Conservation (phyloP, 2,113 vertebrate genomes). For the Chlorodrepanis virens region DNA sequence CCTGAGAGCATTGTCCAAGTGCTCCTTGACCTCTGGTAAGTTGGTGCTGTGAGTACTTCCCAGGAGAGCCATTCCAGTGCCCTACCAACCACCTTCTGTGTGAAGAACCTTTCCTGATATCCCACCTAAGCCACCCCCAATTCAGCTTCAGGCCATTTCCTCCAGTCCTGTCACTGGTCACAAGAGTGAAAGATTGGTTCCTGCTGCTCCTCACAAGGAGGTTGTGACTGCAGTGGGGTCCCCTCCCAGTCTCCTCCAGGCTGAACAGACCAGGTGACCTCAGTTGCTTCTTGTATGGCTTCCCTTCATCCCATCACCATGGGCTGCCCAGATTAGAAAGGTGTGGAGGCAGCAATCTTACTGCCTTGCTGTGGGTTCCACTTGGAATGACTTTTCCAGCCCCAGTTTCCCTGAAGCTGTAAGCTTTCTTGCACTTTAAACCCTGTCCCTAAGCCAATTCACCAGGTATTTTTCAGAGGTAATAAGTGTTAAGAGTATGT, state of each 20-base stretch:
- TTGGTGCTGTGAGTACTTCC: not conserved
- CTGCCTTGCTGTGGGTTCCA: not conserved
- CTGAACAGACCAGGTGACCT: not conserved
- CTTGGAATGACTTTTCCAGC: not conserved
- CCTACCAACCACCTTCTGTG: not conserved
- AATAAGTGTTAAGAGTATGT: not conserved
- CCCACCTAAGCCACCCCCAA: not conserved
- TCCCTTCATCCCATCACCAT: not conserved
- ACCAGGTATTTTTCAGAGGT: not conserved
- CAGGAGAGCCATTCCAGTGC: not conserved
- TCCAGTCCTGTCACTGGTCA: not conserved
- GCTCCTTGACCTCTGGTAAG: not conserved
- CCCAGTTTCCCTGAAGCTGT: not conserved
- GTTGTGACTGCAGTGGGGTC: not conserved
- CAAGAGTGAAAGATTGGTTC: rapidly evolving
- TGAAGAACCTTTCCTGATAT: not conserved
- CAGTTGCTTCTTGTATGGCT: rapidly evolving
- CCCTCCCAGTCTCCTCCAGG: not conserved
- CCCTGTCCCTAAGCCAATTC: not conserved
- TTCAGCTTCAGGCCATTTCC: not conserved
- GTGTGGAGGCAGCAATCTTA: not conserved
- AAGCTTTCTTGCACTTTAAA: not conserved
- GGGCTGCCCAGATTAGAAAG: not conserved
- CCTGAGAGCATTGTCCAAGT: not conserved
- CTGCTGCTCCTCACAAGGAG: not conserved